Conservation (phyloP, 1,140 invertebrate species). For the Drosophila equinoxialis region DNA sequence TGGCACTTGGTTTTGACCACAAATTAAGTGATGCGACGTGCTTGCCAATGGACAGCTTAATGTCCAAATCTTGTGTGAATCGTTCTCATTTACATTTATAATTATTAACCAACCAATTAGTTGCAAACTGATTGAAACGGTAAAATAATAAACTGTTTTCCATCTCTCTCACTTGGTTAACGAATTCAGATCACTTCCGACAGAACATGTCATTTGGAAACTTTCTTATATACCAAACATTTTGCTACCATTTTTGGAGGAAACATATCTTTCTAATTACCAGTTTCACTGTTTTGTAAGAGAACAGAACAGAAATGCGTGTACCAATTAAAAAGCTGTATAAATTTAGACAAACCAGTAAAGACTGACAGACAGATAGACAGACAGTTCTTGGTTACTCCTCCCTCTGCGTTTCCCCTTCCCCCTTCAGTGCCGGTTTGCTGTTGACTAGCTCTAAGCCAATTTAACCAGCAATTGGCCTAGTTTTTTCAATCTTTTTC, state of each 20-base stretch:
- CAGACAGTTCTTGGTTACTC: not conserved
- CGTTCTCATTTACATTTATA: slow-evolving; percentile 7
- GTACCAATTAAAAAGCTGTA: slow-evolving; percentile 19
- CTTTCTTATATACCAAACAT: not conserved
- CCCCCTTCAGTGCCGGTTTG: not conserved
- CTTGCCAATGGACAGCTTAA: not conserved
- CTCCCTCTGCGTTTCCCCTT: too few relatives aligned
- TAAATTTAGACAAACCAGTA: slow-evolving; percentile 12
- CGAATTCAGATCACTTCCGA: slow-evolving; percentile 1
- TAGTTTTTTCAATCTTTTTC: slow-evolving; percentile 26
- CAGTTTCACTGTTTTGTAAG: not conserved
- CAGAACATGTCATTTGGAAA: slow-evolving; percentile 4
- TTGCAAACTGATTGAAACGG: not conserved
- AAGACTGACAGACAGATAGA: too few relatives aligned
- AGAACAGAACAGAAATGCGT: slow-evolving; percentile 1
- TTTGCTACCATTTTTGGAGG: not conserved
- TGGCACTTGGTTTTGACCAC: slow-evolving; percentile 14
- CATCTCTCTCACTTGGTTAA: not conserved
- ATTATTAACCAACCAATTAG: not conserved
- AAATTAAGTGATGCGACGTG: slow-evolving; percentile 45
- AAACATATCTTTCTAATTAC: slow-evolving; percentile 1
- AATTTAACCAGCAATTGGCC: slow-evolving; percentile 29
- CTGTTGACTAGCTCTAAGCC: not conserved
- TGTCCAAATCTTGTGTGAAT: not conserved
- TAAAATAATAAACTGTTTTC: not conserved